Evolutionary conservation across 2,797 vertebrate species (phyloP), one percentile per base, ranked within the genome.

Genomic region (Poeciliopsis presidionis): DNA sequence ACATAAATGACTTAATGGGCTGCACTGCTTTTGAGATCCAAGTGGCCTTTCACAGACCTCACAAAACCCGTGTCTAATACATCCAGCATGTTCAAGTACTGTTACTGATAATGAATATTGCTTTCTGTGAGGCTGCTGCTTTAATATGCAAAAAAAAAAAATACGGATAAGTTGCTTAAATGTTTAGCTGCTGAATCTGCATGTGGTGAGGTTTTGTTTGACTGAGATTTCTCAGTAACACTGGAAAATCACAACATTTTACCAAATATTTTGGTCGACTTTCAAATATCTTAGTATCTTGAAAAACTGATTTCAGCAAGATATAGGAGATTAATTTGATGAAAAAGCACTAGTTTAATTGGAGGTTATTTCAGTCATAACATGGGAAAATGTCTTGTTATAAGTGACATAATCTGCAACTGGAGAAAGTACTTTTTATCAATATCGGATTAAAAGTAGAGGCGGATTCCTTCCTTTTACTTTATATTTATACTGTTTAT

Each of bases 1-100:
- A 84, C 84, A 88, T 81, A 86, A 88, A 91, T 86, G 51, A 89
- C 87, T 84, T 88, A 90, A 93, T 92, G 88, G 87, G 85, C 83
- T 84, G 73, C 84, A 70, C 76, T 55, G 73, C 41, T 75, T 80
- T 73, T 72, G 43, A 81, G 86, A 77, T 86, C 82, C 83, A 81
- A 74, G 76, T 84, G 87, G 76, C 84, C 83, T 87, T 81, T 86
- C 49, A 70, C n/a, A 79, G 72, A 73, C 72, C 77, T 83, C 36
- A 65, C 67, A 85, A 78, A 82, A 71, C 77, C 65, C 5, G 30
- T 47, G 71, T 81, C 59, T 81, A 77, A 84, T 74, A 81, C 67
- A 84, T 80, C 79, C 80, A 76, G 78, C 71, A 80, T 74, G 86
- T 88, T 89, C 70, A 84, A 82, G 76, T 55, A 33, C 72, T 82